Conservation (phyloP, 2,113 vertebrate genomes). For the Odontophorus gujanensis region DNA sequence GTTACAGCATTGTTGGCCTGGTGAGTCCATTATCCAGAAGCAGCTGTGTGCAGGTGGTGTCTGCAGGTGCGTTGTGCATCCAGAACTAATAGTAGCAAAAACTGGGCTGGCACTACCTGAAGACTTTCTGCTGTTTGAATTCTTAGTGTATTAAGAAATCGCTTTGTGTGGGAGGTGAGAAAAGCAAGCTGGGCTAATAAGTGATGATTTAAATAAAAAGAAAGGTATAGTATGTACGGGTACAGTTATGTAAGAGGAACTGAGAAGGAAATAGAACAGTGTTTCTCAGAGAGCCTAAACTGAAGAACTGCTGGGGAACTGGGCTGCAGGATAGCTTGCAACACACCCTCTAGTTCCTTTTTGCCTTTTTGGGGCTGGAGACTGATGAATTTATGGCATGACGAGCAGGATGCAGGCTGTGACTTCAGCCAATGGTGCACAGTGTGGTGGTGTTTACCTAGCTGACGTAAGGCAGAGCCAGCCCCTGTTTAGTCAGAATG, state of each 20-base stretch:
- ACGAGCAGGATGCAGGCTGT: constrained; percentile 51
- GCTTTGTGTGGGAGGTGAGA: constrained; percentile 51
- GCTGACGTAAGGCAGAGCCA: constrained; percentile 65
- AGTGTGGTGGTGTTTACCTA: constrained; percentile 64
- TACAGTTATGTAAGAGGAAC: constrained; percentile 68
- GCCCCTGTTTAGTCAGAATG: constrained; percentile 62
- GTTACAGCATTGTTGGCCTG: fast-evolving
- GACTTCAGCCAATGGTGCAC: constrained; percentile 52
- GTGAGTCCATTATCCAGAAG: background rate
- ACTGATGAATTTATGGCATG: constrained; percentile 54
- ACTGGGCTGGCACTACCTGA: background rate
- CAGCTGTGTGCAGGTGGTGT: background rate
- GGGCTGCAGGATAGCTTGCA: constrained; percentile 53
- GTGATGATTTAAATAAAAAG: background rate
- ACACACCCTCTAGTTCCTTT: constrained; percentile 71
- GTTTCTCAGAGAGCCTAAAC: constrained; percentile 50
- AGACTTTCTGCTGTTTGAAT: background rate
- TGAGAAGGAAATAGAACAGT: constrained; percentile 66
- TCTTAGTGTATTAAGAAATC: constrained; percentile 17
- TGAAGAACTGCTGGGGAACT: constrained; percentile 8
- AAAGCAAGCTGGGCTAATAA: constrained; percentile 58
- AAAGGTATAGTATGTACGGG: constrained; percentile 2
- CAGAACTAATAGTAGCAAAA: background rate
- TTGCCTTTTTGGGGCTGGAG: constrained; percentile 72
- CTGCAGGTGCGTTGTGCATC: background rate